Conservation (phyloP, 2,888 invertebrate genomes). For the Drosophila kuntzei region DNA sequence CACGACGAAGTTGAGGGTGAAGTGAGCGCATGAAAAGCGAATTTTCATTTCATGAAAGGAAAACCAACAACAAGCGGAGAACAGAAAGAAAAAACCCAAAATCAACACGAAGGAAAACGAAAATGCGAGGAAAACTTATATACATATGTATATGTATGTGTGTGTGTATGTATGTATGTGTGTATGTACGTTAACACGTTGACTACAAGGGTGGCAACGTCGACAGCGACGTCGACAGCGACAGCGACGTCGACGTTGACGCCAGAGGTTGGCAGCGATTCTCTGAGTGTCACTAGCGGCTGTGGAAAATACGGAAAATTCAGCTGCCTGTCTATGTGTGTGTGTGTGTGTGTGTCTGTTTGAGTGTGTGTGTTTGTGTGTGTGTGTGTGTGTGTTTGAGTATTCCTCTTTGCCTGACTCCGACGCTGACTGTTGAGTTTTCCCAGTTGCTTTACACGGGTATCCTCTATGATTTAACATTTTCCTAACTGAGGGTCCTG, state of each 20-base stretch:
- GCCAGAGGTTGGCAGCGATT: slow-evolving; percentile 10
- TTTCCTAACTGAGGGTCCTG: neutral
- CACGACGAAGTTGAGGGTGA: slow-evolving; percentile 7
- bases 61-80: slow-evolving; percentile 4
- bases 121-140: slow-evolving; percentile 45
- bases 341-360: slow-evolving; percentile 3
- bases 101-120: slow-evolving; percentile 52
- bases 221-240: slow-evolving; percentile 3
- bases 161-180: no score
- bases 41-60: slow-evolving; percentile 45
- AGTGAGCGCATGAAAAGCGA: slow-evolving; percentile 44
- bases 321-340: slow-evolving; percentile 34
- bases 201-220: slow-evolving; percentile 57
- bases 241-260: slow-evolving; percentile 7
- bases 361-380: slow-evolving; percentile 22
- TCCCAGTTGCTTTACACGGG: slow-evolving; percentile 19
- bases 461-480: slow-evolving; percentile 15
- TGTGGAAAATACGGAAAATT: slow-evolving; percentile 55
- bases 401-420: slow-evolving; percentile 17
- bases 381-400: slow-evolving; percentile 20
- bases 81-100: slow-evolving; percentile 22
- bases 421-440: slow-evolving; percentile 25
- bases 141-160: no score
- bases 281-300: slow-evolving; percentile 12
- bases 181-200: slow-evolving; percentile 14